Percentiles rank a stretch among this genome's conserved stretches.
Evolutionary conservation across 2,888 invertebrate genomes (phyloP).

Genomic region (Luperina nickerlii): DNA sequence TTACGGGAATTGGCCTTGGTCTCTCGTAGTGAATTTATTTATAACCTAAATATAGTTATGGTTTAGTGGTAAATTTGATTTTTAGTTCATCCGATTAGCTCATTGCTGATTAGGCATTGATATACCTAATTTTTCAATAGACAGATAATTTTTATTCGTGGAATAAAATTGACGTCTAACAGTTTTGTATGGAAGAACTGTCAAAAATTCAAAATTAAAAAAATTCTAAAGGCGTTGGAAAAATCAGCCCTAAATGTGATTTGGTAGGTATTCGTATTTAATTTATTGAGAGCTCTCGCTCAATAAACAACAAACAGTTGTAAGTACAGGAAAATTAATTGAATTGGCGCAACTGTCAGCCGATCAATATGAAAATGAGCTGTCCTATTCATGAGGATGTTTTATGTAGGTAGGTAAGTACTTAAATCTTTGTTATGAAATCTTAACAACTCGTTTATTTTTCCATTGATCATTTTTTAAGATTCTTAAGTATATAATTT

Average conservation of each 20-base stretch:
- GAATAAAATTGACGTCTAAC: no score
- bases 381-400: neutral
- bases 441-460: conserved; percentile 7
- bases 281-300: neutral
- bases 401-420: neutral
- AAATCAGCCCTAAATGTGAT: neutral
- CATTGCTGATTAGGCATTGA: neutral
- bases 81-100: neutral
- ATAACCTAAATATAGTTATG: neutral
- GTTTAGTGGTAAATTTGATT: neutral
- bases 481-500: neutral
- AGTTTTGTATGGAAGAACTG: no score
- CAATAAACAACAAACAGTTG: no score
- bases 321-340: neutral
- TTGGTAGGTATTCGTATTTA: neutral
- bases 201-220: no score
- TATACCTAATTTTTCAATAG: neutral
- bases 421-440: neutral
- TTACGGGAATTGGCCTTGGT: no score
- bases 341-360: neutral
- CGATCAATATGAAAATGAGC: conserved; percentile 4
- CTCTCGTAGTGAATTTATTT: neutral
- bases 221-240: no score
- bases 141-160: no score
- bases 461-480: conserved; percentile 27